A percentile compares a stretch with the other conserved stretches of the same genome.
phyloP scores from a whole-genome alignment of 2,888 invertebrate genomes.

The Idaea biselata region DNA sequence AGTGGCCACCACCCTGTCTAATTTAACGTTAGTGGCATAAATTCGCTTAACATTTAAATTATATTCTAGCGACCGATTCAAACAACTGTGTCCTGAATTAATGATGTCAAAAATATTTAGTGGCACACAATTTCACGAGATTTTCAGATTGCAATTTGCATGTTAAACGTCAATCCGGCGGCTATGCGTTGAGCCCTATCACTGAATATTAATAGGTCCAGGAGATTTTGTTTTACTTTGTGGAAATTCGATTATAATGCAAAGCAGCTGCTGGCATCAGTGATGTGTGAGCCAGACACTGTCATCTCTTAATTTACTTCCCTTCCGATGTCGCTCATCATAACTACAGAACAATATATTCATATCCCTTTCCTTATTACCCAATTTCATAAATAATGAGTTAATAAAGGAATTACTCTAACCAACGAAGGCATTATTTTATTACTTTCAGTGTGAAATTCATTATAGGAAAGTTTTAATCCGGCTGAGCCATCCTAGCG shows the following conservation, averaged over 20 bases:
- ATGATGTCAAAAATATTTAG: constrained; percentile 77
- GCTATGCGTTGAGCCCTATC: constrained; percentile 76
- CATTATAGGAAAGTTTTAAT: constrained; percentile 48
- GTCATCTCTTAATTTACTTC: neutral
- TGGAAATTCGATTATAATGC: constrained; percentile 78
- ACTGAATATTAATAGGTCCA: constrained; percentile 77
- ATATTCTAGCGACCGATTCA: constrained; percentile 71
- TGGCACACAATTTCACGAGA: constrained; percentile 75
- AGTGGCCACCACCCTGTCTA: constrained; percentile 55
- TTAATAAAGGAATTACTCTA: neutral
- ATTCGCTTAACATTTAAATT: constrained; percentile 78
- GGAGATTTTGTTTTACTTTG: constrained; percentile 80
- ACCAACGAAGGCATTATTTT: constrained; percentile 21
- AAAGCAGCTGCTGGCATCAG: constrained; percentile 61
- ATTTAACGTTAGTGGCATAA: constrained; percentile 70
- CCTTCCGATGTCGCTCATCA: neutral
- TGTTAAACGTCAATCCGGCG: constrained; percentile 77
- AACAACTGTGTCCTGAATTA: constrained; percentile 74
- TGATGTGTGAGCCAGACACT: constrained; percentile 13
- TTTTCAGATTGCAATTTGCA: constrained; percentile 80
- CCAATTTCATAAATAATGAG: constrained; percentile 1
- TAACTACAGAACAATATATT: neutral
- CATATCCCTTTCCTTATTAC: neutral
- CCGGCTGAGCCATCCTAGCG: constrained; percentile 28
- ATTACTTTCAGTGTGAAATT: constrained; percentile 40